These are phyloP conservation scores for Atethmia centrago DNA, from an alignment of 2,888 invertebrate genomes.

Conservation along the genomic window DNA sequence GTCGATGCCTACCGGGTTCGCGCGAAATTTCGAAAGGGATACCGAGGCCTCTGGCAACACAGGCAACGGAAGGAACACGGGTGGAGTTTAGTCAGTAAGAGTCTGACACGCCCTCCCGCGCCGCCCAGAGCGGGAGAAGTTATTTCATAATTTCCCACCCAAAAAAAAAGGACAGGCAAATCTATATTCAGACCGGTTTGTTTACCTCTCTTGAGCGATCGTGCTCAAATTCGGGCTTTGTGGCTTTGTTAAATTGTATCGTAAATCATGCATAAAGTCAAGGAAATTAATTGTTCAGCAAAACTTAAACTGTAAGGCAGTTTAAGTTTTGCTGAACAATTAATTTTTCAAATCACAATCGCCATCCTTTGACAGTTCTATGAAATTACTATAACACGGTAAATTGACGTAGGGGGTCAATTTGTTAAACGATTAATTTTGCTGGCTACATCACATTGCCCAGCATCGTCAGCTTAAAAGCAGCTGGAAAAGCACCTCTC, in stretches of 20 bases:
- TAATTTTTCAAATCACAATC: neutral
- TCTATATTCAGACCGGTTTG: constrained; percentile 1
- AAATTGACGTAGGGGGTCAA: neutral
- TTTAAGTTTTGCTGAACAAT: no score
- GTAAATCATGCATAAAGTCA: neutral
- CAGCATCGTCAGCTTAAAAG: neutral
- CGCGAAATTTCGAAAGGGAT: no score
- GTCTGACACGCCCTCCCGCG: no score
- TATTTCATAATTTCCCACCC: no score
- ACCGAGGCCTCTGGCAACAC: no score
- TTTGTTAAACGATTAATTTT: neutral
- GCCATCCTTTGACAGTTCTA: neutral
- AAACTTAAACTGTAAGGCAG: no score
- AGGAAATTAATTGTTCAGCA: neutral
- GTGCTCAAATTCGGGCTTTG: no score
- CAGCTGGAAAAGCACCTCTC: neutral
- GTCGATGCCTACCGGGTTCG: no score
- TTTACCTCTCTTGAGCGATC: neutral
- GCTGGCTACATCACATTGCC: neutral
- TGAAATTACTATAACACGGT: neutral
- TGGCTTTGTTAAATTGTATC: neutral
- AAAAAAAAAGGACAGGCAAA: no score
- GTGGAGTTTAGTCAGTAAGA: no score
- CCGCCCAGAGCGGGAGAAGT: no score
- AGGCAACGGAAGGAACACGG: no score